Percentiles rank a stretch among this genome's conserved stretches.
Evolutionary conservation across 2,113 vertebrate genomes (phyloP).

Genomic region (Gnathonemus longibarbis): DNA sequence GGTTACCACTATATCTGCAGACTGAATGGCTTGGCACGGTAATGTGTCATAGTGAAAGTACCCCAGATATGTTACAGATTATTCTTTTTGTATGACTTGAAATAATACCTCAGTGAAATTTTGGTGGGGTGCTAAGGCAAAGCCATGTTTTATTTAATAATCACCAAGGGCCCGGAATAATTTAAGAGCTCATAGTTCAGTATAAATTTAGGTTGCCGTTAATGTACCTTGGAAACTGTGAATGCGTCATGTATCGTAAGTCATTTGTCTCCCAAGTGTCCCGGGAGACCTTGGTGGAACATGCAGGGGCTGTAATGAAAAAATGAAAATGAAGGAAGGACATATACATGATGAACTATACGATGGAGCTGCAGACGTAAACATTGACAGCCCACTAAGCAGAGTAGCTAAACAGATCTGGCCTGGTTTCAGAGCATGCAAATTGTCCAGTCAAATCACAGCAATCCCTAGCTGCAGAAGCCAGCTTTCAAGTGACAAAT

Average conservation of each 20-base stretch:
- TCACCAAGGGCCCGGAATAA: constrained; percentile 12
- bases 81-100: background rate
- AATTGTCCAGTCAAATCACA: background rate
- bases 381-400: background rate
- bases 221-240: constrained; percentile 8
- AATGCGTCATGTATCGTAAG: constrained; percentile 1
- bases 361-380: too few species aligned
- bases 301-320: background rate
- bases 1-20: background rate
- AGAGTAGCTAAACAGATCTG: background rate
- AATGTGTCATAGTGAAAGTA: background rate
- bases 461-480: background rate
- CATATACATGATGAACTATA: constrained; percentile 7
- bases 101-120: constrained; percentile 6
- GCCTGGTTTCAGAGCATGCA: background rate
- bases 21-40: background rate
- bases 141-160: constrained; percentile 15
- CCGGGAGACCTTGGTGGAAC: background rate
- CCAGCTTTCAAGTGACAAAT: background rate
- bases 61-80: background rate
- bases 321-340: constrained; percentile 3
- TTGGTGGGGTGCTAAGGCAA: background rate
- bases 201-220: constrained; percentile 15
- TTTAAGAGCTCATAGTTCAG: constrained; percentile 11
- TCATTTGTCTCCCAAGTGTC: constrained; percentile 2